Base-by-base conservation (phyloP, 2,888 invertebrate genomes). In the Volucella inanis region DNA sequence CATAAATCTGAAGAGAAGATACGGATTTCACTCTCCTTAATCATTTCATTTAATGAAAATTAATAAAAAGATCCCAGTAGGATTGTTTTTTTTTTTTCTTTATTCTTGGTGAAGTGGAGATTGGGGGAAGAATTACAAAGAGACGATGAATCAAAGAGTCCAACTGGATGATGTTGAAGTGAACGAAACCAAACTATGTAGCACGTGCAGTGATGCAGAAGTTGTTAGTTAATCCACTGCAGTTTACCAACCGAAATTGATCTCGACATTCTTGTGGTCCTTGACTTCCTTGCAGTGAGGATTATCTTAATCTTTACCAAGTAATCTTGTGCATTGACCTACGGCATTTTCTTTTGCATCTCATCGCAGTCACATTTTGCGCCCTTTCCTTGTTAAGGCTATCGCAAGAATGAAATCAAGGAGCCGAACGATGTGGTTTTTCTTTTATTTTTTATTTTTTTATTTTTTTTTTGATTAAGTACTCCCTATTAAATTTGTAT, bases 221-320 rank as follows among this genome's bases (percentile, higher is more conserved):
- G 55, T 54, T 38, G 55, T 38, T 55, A 65, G 75, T 75, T 75
- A 75, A 75, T 74, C 65, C 59, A 50, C 11, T 10, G n/a, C 47
- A 50, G n/a, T n/a, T 71, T 77, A 57, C 47, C 12, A 71, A 52
- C 59, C 62, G 71, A 52, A 70, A 57, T 74, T 74, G 74, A 78
- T 78, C 83, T 78, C 75, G 79, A 79, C 83, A 65, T 79, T 75
- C 57, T 54, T 64, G 31, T 75, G 74, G 83, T 72, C 79, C 67
- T 74, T 79, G 71, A 83, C 78, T 83, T 50, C 64, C 72, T 31
- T 15, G 31, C 31, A 31, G 31, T 31, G 31, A 31, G 22, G 45
- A 12, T 43, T 64, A 76, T 65, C 57, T 70, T 74, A 75, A 84
- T 84, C 79, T 31, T 31, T 31, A 31, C 31, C 31, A 31, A 31